Evolutionary conservation across 2,888 invertebrate species (phyloP).

Genomic region (Lacanobia wlatinum): DNA sequence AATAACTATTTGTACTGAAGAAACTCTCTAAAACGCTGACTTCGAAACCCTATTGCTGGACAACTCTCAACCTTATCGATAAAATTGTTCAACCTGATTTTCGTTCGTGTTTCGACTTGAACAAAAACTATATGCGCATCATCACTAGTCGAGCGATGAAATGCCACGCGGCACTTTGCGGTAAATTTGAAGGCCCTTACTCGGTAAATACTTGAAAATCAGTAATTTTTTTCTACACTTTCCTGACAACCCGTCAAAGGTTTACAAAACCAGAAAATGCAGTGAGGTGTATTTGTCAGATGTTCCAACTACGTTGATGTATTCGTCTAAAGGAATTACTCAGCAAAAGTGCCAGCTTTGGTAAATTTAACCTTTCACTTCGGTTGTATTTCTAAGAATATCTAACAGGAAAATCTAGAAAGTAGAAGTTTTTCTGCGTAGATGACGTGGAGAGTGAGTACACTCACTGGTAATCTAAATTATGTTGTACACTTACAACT

Average conservation of each 20-base stretch:
- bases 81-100: too few species aligned
- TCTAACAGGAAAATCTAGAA: background rate
- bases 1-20: too few species aligned
- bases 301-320: background rate
- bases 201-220: constrained; percentile 10
- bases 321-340: background rate
- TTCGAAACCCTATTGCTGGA: too few species aligned
- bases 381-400: background rate
- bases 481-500: too few species aligned
- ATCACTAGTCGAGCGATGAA: too few species aligned
- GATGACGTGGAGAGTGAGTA: background rate
- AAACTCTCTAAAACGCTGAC: too few species aligned
- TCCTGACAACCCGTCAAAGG: background rate
- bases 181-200: too few species aligned
- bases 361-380: background rate
- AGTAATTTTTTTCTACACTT: background rate
- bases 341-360: background rate
- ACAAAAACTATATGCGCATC: too few species aligned
- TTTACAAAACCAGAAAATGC: background rate
- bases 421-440: background rate
- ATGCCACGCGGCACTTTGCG: too few species aligned
- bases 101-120: too few species aligned
- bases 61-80: too few species aligned
- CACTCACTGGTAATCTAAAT: too few species aligned
- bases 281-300: background rate